Conservation (phyloP, 2,797 vertebrate species). For the Dendrocincla fuliginosa region DNA sequence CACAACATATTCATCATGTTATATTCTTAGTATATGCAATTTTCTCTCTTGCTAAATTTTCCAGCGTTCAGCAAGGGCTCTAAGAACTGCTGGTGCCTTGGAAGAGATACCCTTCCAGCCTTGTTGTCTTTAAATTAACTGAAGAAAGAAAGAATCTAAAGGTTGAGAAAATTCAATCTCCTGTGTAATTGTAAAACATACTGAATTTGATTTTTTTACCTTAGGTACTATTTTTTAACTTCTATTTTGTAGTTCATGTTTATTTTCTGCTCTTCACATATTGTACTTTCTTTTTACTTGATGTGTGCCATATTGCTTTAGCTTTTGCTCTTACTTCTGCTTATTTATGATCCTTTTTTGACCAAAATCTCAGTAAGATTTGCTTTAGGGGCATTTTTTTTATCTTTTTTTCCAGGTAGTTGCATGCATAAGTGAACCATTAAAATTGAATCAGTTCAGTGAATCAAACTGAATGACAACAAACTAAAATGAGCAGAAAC, state of each 20-base stretch:
- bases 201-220: slow-evolving; percentile 54
- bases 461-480: slow-evolving; percentile 67
- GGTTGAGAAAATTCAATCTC: slow-evolving; percentile 51
- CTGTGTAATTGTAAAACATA: slow-evolving; percentile 58
- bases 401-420: slow-evolving; percentile 68
- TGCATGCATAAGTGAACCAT: slow-evolving; percentile 74
- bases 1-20: slow-evolving; percentile 75
- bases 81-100: slow-evolving; percentile 43
- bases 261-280: slow-evolving; percentile 44
- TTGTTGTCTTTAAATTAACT: slow-evolving; percentile 38
- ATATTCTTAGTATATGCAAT: slow-evolving; percentile 72
- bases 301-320: slow-evolving; percentile 16
- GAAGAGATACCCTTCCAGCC: slow-evolving; percentile 57
- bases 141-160: slow-evolving; percentile 50
- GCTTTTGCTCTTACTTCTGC: slow-evolving; percentile 66
- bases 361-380: slow-evolving; percentile 69
- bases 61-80: slow-evolving; percentile 38
- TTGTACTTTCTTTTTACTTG: slow-evolving; percentile 56
- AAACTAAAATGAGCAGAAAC: slow-evolving; percentile 60
- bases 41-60: slow-evolving; percentile 63
- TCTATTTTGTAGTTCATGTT: slow-evolving; percentile 39
- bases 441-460: slow-evolving; percentile 72
- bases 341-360: slow-evolving; percentile 74
- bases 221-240: slow-evolving; percentile 59
- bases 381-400: slow-evolving; percentile 73